These are phyloP conservation scores for Empidonax alnorum DNA, from an alignment of 2,113 vertebrate species.

Conservation along the genomic window DNA sequence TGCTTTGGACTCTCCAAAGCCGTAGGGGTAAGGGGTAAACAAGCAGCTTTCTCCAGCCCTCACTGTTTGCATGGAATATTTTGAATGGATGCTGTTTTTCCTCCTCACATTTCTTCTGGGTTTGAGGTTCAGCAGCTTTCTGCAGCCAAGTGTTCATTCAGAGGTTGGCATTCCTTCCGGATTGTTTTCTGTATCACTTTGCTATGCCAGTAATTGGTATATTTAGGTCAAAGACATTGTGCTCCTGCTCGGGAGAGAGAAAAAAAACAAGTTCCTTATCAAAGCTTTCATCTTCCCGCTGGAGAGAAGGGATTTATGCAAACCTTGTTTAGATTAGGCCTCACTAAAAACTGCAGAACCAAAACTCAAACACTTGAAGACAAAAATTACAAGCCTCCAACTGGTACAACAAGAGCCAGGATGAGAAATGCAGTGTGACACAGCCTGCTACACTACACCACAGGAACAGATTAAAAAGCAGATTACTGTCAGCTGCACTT, in stretches of 20 bases:
- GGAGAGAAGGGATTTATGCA: constrained; percentile 19
- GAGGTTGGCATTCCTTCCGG: not conserved
- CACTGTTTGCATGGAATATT: not conserved
- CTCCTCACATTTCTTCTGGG: constrained; percentile 3
- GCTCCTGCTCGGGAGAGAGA: not conserved
- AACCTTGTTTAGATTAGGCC: constrained; percentile 26
- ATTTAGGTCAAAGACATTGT: constrained; percentile 53
- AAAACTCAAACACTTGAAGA: constrained; percentile 8
- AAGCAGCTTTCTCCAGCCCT: not conserved
- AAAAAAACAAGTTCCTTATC: constrained; percentile 24
- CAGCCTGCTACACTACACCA: not conserved
- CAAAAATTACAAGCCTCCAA: constrained; percentile 60
- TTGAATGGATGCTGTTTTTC: not conserved
- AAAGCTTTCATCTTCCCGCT: constrained; percentile 19
- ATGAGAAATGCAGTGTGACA: constrained; percentile 45
- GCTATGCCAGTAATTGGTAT: constrained; percentile 49
- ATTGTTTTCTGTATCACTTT: constrained; percentile 32
- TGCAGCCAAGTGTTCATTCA: constrained; percentile 37
- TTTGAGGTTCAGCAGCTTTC: not conserved
- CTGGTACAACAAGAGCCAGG: constrained; percentile 37
- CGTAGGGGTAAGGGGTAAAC: not conserved
- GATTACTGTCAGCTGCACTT: constrained; percentile 61
- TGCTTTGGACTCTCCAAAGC: not conserved
- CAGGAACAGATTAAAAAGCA: constrained; percentile 32
- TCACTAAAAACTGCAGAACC: constrained; percentile 22